Evolutionary conservation across 2,113 vertebrate genomes (phyloP).

Genomic region (Carettochelys insculpta): DNA sequence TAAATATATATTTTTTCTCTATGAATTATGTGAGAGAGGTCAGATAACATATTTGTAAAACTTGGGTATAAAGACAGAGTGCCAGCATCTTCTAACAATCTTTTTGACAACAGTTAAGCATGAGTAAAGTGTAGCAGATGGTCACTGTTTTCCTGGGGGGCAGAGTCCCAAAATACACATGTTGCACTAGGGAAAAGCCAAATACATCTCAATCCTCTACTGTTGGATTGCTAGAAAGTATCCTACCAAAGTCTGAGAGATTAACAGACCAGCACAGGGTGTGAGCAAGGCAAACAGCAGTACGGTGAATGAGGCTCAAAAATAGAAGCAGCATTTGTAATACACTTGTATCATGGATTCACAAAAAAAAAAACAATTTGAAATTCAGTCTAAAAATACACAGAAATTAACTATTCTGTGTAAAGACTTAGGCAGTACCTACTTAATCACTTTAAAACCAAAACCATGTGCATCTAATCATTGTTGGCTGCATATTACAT

Average conservation of each 20-base stretch:
- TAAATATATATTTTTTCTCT: slow-evolving; percentile 33
- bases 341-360: neutral
- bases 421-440: neutral
- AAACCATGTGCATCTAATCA: neutral
- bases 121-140: neutral
- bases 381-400: neutral
- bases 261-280: neutral
- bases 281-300: neutral
- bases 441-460: neutral
- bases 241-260: neutral
- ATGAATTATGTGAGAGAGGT: slow-evolving; percentile 16
- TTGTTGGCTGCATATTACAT: neutral
- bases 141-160: neutral
- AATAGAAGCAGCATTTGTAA: neutral
- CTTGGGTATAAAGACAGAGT: neutral
- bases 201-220: neutral
- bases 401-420: neutral
- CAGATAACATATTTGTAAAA: slow-evolving; percentile 1
- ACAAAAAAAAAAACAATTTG: neutral
- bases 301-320: neutral
- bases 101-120: slow-evolving; percentile 17
- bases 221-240: neutral
- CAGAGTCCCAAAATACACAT: neutral
- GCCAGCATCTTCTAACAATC: neutral
- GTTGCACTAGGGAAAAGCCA: neutral